These are phyloP conservation scores for Pteronotus mesoamericanus DNA, from an alignment of 2,797 vertebrate species.

Conservation along the genomic window DNA sequence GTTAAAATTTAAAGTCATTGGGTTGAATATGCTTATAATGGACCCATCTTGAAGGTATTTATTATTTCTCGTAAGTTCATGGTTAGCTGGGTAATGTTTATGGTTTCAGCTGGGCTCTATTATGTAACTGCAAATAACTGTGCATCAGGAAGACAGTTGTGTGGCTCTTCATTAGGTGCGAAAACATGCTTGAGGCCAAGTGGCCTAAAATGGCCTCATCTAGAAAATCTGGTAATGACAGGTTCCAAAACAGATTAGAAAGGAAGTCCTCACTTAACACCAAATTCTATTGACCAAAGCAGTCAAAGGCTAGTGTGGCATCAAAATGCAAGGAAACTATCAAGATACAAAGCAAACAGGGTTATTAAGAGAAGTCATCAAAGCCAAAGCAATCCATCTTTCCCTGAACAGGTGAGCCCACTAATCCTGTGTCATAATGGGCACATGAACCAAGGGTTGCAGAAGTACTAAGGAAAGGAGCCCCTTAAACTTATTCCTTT, in stretches of 20 bases:
- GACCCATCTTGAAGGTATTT: background rate
- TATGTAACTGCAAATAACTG: background rate
- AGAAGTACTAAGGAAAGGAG: background rate
- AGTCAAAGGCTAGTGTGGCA: background rate
- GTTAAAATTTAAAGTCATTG: background rate
- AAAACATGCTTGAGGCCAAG: background rate
- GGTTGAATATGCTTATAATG: background rate
- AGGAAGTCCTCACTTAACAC: background rate
- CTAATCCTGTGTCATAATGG: background rate
- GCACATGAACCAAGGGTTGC: background rate
- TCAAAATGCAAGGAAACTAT: background rate
- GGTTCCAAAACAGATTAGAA: background rate
- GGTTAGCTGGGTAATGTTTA: background rate
- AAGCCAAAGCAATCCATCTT: background rate
- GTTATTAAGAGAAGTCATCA: background rate
- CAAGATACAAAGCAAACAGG: background rate
- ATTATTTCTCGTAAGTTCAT: background rate
- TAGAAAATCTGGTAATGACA: background rate
- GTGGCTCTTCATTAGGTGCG: background rate
- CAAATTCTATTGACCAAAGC: background rate
- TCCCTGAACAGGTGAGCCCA: background rate
- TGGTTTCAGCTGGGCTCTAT: background rate
- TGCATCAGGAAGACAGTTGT: background rate
- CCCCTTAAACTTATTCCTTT: background rate
- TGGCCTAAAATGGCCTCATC: background rate